These are phyloP conservation scores for Sciurus vulgaris DNA, from an alignment of 2,797 vertebrate genomes.

Conservation along the genomic window DNA sequence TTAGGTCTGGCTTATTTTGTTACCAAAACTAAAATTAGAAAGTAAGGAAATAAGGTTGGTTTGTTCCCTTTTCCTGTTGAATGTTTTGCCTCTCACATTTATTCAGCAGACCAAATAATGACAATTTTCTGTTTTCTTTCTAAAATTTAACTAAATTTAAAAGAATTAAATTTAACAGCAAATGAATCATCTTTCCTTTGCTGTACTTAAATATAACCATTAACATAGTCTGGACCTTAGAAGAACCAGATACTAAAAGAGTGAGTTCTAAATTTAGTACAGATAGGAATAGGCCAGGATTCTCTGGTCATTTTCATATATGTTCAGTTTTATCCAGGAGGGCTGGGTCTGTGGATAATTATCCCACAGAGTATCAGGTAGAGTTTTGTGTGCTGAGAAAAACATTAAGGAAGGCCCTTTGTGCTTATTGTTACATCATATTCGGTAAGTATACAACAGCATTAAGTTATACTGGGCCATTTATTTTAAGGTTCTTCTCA, in stretches of 20 bases:
- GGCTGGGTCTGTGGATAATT: background rate
- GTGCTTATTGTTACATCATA: background rate
- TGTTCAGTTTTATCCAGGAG: background rate
- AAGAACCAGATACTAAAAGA: background rate
- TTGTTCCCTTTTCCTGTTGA: conserved; percentile 32
- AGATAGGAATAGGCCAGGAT: background rate
- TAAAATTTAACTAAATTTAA: conserved; percentile 45
- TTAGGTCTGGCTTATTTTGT: background rate
- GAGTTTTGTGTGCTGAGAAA: background rate
- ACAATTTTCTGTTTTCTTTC: background rate
- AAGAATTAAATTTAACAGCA: background rate
- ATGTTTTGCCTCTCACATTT: conserved; percentile 55
- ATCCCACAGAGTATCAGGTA: no score
- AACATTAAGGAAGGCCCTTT: background rate
- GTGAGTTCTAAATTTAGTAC: background rate
- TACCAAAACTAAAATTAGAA: conserved; percentile 44
- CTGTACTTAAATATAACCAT: background rate
- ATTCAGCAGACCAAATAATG: background rate
- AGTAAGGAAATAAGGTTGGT: background rate
- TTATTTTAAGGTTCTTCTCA: background rate
- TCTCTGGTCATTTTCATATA: background rate
- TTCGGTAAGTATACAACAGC: background rate
- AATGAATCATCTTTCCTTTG: conserved; percentile 1
- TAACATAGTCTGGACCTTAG: background rate
- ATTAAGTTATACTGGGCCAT: background rate